Evolutionary conservation across 2,113 vertebrate genomes (phyloP).

Genomic region (Gasterosteus nipponicus): DNA sequence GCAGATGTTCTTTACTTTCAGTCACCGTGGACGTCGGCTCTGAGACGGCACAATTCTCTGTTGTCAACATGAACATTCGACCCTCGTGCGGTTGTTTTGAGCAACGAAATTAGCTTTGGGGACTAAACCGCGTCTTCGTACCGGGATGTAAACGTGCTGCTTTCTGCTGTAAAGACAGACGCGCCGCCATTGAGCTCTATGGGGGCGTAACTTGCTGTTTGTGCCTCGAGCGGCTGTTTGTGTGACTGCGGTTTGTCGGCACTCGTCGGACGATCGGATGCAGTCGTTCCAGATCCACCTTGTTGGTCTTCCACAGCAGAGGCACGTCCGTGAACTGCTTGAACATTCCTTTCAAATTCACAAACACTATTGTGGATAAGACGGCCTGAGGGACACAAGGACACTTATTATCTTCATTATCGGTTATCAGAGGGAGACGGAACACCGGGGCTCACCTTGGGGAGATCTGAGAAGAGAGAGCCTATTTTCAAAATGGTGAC

Average conservation of each 20-base stretch:
- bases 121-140: background rate
- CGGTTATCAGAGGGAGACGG: background rate
- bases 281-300: constrained; percentile 85
- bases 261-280: background rate
- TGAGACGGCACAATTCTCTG: no score
- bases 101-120: background rate
- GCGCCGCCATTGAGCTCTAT: background rate
- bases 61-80: no score
- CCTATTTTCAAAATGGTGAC: constrained; percentile 90
- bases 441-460: constrained; percentile 84
- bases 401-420: background rate
- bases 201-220: background rate
- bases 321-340: constrained; percentile 85
- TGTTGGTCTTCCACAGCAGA: constrained; percentile 86
- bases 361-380: constrained; percentile 87
- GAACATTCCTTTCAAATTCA: constrained; percentile 94
- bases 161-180: no score
- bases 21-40: background rate
- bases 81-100: background rate
- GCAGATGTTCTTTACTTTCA: background rate
- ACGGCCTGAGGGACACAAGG: constrained; percentile 83
- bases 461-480: constrained; percentile 88
- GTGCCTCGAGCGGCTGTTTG: background rate
- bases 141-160: background rate
- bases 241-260: background rate